Base-by-base conservation (phyloP, 2,113 vertebrate genomes). In the Cebus imitator region DNA sequence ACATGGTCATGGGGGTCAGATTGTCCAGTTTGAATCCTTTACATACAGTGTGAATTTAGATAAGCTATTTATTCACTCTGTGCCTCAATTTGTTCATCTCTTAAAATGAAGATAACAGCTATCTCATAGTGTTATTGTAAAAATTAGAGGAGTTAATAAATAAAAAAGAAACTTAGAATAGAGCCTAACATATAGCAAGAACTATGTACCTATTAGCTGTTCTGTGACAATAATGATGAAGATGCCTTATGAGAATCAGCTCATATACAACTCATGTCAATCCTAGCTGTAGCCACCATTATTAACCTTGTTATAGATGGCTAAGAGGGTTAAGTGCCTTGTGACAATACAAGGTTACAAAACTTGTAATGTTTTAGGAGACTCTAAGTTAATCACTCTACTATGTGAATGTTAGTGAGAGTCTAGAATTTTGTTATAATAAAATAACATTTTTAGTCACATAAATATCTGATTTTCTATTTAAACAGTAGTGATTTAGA, bases 401-500 rank as follows among this genome's bases (percentile, higher is more conserved):
- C n/a, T 93, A 2, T 73, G 75, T 83, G 40, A 72, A 87, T 68
- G 13, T 21, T 82, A 87, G 17, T 83, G 35, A 91, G 76, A 66
- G 11, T 57, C 6, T 17, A 87, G 37, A 57, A 32, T 87, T 93
- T 97, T 95, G 50, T 87, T 84, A 73, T 57, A 73, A 87, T 84
- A n/a, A 61, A 92, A 76, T 61, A 80, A 68, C 32, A 25, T 75
- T 78, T 57, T 81, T 85, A 48, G 37, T 23, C 8, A 58, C 37
- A 32, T 17, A 43, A 50, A 45, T 18, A 72, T 89, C 45, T 87
- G 20, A 70, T 73, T 87, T 87, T 90, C 48, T 79, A 40, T 66
- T 85, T 32, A n/a, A 81, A 37, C 43, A 83, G 18, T 5, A 30
- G 45, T 82, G 52, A 90, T 94, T 91, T 97, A 84, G 66, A 97